Evolutionary conservation across 2,797 vertebrate genomes (phyloP).

Genomic region (Buceros bicornis): DNA sequence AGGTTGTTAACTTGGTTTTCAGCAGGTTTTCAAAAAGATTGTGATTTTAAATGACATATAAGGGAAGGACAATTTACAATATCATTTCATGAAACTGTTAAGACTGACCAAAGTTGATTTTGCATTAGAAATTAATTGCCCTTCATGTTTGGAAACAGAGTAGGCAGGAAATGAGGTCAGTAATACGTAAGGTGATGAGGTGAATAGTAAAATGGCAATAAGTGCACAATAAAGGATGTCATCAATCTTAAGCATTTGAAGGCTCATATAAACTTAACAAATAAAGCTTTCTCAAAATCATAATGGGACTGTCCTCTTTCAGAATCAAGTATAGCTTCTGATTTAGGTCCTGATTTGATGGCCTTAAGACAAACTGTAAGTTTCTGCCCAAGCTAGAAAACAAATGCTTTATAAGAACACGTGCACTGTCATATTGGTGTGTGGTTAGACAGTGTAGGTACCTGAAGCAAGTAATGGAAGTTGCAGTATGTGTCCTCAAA

Average conservation of each 20-base stretch:
- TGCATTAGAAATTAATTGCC: not conserved
- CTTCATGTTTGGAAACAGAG: not conserved
- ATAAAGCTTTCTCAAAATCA: not conserved
- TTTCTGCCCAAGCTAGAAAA: not conserved
- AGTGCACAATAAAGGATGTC: not conserved
- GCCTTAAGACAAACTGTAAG: not conserved
- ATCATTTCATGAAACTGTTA: not conserved
- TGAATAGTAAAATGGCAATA: not conserved
- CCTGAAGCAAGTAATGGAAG: not conserved
- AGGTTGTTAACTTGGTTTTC: not conserved
- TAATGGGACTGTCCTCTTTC: not conserved
- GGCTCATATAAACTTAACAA: not conserved
- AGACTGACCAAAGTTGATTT: not conserved
- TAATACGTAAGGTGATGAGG: not conserved
- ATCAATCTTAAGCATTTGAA: not conserved
- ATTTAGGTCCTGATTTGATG: not conserved
- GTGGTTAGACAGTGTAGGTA: not conserved
- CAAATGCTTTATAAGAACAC: not conserved
- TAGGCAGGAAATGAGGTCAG: not conserved
- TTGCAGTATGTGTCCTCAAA: not conserved
- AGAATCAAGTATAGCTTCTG: not conserved
- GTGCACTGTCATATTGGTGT: not conserved
- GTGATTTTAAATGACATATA: not conserved
- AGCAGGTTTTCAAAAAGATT: not conserved
- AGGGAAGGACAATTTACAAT: not conserved